Percentiles rank a stretch among this genome's conserved stretches.
These are phyloP conservation scores for Tupaia chinensis DNA, from an alignment of 2,113 vertebrate genomes.

Conservation along the genomic window DNA sequence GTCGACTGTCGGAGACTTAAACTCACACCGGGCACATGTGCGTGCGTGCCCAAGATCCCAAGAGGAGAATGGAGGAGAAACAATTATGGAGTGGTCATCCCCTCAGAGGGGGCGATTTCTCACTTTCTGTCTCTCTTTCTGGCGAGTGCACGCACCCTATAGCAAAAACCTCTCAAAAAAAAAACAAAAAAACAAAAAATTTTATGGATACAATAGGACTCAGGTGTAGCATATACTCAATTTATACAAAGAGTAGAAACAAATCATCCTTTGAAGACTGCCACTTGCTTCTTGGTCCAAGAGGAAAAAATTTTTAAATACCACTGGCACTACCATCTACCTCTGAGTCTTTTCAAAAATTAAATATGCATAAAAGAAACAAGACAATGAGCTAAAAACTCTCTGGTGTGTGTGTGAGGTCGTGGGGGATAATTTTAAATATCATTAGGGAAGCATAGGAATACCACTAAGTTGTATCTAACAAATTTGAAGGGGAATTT, in stretches of 20 bases:
- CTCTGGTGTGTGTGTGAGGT: too few species aligned
- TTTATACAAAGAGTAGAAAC: slow-evolving; percentile 32
- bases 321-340: not conserved
- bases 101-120: too few species aligned
- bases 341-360: not conserved
- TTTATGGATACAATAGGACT: not conserved
- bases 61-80: too few species aligned
- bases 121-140: too few species aligned
- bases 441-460: not conserved
- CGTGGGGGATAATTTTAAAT: not conserved
- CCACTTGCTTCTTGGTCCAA: not conserved
- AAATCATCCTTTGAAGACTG: not conserved
- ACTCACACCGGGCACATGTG: too few species aligned
- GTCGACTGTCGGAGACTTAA: too few species aligned
- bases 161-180: too few species aligned
- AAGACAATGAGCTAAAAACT: slow-evolving; percentile 1
- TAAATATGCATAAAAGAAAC: not conserved
- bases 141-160: too few species aligned
- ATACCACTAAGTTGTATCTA: slow-evolving; percentile 4
- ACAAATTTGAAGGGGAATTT: not conserved
- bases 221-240: not conserved
- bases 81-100: too few species aligned
- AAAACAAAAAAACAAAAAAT: not conserved
- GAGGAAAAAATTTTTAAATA: not conserved
- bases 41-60: too few species aligned